phyloP scores from a whole-genome alignment of 1,140 invertebrate genomes.

The Drosophila arizonae region DNA sequence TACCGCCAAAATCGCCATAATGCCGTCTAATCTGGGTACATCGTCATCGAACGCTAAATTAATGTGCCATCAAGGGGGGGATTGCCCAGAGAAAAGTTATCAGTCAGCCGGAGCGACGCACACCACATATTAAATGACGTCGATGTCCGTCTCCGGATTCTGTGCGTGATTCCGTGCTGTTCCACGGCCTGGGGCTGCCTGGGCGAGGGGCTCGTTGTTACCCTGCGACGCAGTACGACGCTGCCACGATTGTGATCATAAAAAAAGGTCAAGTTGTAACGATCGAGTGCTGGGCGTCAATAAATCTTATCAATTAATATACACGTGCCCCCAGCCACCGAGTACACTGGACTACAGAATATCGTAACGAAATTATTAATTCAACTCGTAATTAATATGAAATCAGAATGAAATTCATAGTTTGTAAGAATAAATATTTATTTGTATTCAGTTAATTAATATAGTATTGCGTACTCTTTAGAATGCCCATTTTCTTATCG shows the following conservation, averaged over 20 bases:
- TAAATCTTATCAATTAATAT: slow-evolving; percentile 69
- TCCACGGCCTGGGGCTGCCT: slow-evolving; percentile 19
- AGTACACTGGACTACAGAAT: slow-evolving; percentile 7
- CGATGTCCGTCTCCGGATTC: slow-evolving; percentile 29
- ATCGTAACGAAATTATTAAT: neutral
- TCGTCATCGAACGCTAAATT: slow-evolving; percentile 65
- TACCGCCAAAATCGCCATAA: slow-evolving; percentile 28
- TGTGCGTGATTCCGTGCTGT: slow-evolving; percentile 49
- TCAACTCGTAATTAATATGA: no score
- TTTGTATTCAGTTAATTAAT: no score
- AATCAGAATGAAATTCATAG: no score
- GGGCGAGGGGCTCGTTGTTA: slow-evolving; percentile 59
- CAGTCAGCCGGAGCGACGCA: slow-evolving; percentile 39
- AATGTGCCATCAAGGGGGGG: slow-evolving; percentile 79
- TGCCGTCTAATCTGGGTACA: slow-evolving; percentile 57
- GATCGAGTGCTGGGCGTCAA: slow-evolving; percentile 58
- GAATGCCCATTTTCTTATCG: no score
- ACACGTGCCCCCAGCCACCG: slow-evolving; percentile 19
- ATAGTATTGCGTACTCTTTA: no score
- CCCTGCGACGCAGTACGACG: slow-evolving; percentile 44
- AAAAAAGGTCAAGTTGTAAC: slow-evolving; percentile 60
- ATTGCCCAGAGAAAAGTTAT: slow-evolving; percentile 77
- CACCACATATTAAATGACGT: slow-evolving; percentile 53
- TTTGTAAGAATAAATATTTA: neutral
- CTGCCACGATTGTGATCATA: slow-evolving; percentile 26